Evolutionary conservation across 2,797 vertebrate genomes (phyloP).

Genomic region (Pseudocheirus occidentalis): DNA sequence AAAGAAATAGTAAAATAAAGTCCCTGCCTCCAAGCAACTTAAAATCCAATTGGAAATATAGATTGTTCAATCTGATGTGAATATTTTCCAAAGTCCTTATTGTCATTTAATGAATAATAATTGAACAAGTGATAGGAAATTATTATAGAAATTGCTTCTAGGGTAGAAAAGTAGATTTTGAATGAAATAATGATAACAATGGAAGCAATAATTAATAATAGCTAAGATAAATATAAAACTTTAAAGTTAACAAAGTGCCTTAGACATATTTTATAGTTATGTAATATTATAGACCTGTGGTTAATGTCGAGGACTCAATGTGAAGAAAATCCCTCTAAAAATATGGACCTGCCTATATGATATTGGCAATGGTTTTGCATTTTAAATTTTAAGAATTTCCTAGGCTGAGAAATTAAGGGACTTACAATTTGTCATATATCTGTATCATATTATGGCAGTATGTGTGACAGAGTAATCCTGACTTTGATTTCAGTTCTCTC

Average conservation of each 20-base stretch:
- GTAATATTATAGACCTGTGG: not conserved
- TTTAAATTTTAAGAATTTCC: not conserved
- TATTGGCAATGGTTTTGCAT: not conserved
- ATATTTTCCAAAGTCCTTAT: slow-evolving; percentile 29
- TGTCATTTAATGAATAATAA: slow-evolving; percentile 34
- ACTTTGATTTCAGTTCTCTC: not conserved
- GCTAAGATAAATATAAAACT: not conserved
- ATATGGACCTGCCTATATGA: not conserved
- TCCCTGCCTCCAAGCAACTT: slow-evolving; percentile 29
- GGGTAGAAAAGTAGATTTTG: not conserved
- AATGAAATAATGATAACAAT: not conserved
- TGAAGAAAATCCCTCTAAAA: not conserved
- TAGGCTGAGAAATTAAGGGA: not conserved
- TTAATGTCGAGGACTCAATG: not conserved
- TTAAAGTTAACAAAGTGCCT: not conserved
- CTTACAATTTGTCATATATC: not conserved
- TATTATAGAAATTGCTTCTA: slow-evolving; percentile 6
- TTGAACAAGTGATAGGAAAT: slow-evolving; percentile 10
- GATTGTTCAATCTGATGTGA: not conserved
- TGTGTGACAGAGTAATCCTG: not conserved
- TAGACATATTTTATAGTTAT: not conserved
- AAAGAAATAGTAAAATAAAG: slow-evolving; percentile 38
- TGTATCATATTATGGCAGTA: not conserved
- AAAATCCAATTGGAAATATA: slow-evolving; percentile 25
- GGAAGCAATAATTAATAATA: not conserved